Evolutionary conservation across 2,888 invertebrate genomes (phyloP), one percentile per base, ranked within the genome.

Genomic region (Tenthredo livida): DNA sequence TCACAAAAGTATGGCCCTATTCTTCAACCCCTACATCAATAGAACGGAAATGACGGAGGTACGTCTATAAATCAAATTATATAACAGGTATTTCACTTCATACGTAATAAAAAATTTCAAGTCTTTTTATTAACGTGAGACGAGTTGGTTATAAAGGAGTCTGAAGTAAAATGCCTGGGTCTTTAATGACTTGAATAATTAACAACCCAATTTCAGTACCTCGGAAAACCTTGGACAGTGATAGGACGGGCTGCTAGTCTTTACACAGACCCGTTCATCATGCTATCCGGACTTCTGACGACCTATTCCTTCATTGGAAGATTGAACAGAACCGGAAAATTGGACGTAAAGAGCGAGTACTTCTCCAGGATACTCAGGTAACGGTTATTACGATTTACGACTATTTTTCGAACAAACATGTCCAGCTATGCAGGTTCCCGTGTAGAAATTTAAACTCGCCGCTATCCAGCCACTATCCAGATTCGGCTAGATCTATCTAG

Each of bases 1-100:
- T 0, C 96, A 96, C 91, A 96, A 96, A 90, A 96, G 96, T n/a
- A 95, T 96, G 95, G 96, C 96, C 0, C 90, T 96, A 84, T 96
- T 96, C 89, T 96, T 96, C 89, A 94, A 95, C 89, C 96, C 96
- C 2, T 96, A 95, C 89, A 92, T 95, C 73, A 96, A 96, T 89
- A 94, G 96, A 87, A 96, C 96, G 0, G 93, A 94, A 87, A 96
- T 96, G 95, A 93, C 95, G 0, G 96, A 96, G 94, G 96, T 96
- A 92, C 89, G 90, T 87, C 40, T 12, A 33, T 5, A 7, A 25
- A 17, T 25, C 33, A 33, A 50, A n/a, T 37, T 72, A 2, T 72
- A 7, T 37, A 37, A 17, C 12, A 15, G 12, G 65, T 10, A 29
- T 65, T 25, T 2, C 4, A 21, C 21, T 65, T 65, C 5, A 58